A percentile compares a stretch with the other conserved stretches of the same genome.
Evolutionary conservation across 2,797 vertebrate species (phyloP).

Genomic region (Pogonophryne albipinna): DNA sequence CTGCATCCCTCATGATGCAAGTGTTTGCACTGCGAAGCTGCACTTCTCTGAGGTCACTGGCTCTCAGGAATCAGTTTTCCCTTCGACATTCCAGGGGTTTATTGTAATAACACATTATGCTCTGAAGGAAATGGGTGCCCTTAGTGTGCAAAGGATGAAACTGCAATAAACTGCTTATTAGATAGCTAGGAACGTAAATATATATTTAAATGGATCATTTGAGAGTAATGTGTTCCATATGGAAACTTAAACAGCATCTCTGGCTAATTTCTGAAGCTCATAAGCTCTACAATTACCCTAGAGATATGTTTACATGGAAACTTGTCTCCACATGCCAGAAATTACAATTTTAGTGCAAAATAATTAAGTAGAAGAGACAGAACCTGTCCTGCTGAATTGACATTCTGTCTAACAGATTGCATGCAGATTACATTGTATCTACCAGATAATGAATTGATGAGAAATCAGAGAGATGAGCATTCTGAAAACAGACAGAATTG

Average conservation of each 20-base stretch:
- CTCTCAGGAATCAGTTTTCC: slow-evolving; percentile 33
- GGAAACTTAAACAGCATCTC: slow-evolving; percentile 38
- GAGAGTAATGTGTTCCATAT: slow-evolving; percentile 38
- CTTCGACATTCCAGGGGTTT: slow-evolving; percentile 11
- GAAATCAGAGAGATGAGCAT: slow-evolving; percentile 29
- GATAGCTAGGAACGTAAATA: slow-evolving; percentile 16
- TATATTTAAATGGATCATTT: slow-evolving; percentile 39
- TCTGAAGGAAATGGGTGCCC: slow-evolving; percentile 22
- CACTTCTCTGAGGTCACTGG: slow-evolving; percentile 12
- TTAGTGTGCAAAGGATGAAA: slow-evolving; percentile 24
- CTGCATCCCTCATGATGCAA: slow-evolving; percentile 19
- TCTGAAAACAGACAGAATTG: neutral
- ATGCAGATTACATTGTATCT: slow-evolving; percentile 40
- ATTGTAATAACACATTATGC: slow-evolving; percentile 40
- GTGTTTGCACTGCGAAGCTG: slow-evolving; percentile 27
- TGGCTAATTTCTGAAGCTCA: slow-evolving; percentile 46
- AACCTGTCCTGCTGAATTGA: slow-evolving; percentile 32
- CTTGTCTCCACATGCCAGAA: slow-evolving; percentile 40
- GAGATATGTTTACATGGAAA: slow-evolving; percentile 36
- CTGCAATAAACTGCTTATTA: slow-evolving; percentile 35
- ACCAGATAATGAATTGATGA: slow-evolving; percentile 27
- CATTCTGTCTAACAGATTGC: slow-evolving; percentile 22
- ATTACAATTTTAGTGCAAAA: slow-evolving; percentile 48
- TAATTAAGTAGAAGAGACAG: slow-evolving; percentile 48
- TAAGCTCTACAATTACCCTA: slow-evolving; percentile 37